A percentile compares a stretch with the other conserved stretches of the same genome.
Evolutionary conservation across 2,113 vertebrate genomes (phyloP).

Genomic region (Meles meles): DNA sequence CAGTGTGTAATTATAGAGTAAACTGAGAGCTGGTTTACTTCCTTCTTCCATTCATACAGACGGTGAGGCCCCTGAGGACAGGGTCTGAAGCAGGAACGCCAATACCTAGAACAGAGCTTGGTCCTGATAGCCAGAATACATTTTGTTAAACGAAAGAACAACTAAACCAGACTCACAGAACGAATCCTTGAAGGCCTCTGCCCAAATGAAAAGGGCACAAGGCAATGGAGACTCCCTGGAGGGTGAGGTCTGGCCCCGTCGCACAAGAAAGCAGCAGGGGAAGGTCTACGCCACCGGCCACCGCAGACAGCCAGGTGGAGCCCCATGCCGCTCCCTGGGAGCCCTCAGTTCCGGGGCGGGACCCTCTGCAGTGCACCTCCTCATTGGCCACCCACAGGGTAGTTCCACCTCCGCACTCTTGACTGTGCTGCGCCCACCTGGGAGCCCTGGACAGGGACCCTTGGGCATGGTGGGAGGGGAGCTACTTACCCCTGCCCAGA

Average conservation of each 20-base stretch:
- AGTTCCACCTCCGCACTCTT: neutral
- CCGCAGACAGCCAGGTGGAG: neutral
- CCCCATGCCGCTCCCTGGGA: fast-evolving
- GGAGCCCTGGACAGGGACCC: neutral
- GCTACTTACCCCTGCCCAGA: neutral
- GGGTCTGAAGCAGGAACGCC: neutral
- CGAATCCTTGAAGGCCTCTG: neutral
- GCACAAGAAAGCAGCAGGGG: neutral
- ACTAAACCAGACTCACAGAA: neutral
- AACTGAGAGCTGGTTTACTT: neutral
- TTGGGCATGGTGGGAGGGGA: neutral
- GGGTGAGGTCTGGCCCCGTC: neutral
- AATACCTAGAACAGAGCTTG: neutral
- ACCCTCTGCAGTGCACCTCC: neutral
- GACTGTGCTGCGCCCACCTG: no score
- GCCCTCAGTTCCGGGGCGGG: neutral
- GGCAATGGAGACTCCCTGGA: neutral
- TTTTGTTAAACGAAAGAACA: neutral
- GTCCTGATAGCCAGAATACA: neutral
- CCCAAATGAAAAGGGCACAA: neutral
- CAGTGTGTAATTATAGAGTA: neutral
- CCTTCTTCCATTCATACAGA: neutral
- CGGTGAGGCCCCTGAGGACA: neutral
- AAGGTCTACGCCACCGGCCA: no score
- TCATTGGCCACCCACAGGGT: neutral